Evolutionary conservation across 2,888 invertebrate species (phyloP), one percentile per base, ranked within the genome.

Genomic region (Drosophila vallismaia): DNA sequence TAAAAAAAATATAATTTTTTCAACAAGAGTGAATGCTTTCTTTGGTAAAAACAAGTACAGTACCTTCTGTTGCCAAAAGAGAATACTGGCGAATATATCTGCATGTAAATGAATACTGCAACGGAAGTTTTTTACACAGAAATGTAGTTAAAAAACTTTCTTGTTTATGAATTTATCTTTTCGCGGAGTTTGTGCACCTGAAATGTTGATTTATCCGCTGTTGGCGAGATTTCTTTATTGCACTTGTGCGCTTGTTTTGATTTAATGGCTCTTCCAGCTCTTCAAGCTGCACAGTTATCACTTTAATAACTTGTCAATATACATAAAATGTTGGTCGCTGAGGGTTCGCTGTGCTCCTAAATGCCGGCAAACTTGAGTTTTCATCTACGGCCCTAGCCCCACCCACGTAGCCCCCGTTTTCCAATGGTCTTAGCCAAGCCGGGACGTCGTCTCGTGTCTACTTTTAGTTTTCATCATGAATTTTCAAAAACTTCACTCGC

Each of bases 401-500:
- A 75, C 79, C 54, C 54, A 71, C 46, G 55, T 70, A 59, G 51
- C 51, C 54, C 73, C 62, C 63, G 54, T n/a, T n/a, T 58, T 66
- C 68, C 86, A 60, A 68, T 57, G 52, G 62, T 57, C 45, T 52
- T 48, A 62, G 48, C 60, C 60, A 42, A 49, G 48, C 48, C 9
- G 66, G 29, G 31, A 31, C 48, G 38, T 50, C 52, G 56, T 52
- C 59, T 57, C 45, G 57, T 56, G 63, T 82, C 74, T 75, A 66
- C 82, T 83, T 86, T 77, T 85, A 83, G 87, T 83, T 83, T 86
- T 82, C 83, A 81, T 85, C 83, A 86, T 86, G 83, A 83, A 83
- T 83, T 83, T 77, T 77, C 74, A 72, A 76, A 85, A 75, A 71
- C 66, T 86, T 81, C 63, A 69, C 70, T 63, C 53, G 71, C 69